Evolutionary conservation across 2,797 vertebrate genomes (phyloP), one percentile per base, ranked within the genome.

Genomic region (Leuciscus waleckii): DNA sequence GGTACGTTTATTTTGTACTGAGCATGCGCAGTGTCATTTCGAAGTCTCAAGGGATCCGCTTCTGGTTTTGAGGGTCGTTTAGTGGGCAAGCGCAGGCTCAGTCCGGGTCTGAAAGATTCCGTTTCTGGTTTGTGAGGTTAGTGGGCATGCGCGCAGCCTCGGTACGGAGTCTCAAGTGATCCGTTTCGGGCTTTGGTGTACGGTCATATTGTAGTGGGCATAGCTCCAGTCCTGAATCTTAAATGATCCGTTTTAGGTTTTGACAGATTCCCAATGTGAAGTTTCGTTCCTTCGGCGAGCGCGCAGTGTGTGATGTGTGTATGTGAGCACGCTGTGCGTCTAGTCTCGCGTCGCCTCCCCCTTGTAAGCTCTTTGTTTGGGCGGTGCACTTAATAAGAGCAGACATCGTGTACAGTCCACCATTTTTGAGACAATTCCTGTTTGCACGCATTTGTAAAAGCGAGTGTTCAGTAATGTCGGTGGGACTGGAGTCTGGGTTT

Each of bases 401-500:
- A 58, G 67, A 43, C 46, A 1, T 77, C 63, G 82, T 43, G 46
- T 65, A 1, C 41, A 56, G 23, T 43, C 65, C 49, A 58, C 35
- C 39, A 43, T 79, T 79, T 71, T 49, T 19, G 49, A 41, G 16
- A 7, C 19, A 16, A 17, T 78, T 78, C 4, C 23, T 39, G 8
- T 61, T 85, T 63, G 21, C 10, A 49, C 68, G 56, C 43, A 73
- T 79, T 79, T 65, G 7, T 70, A 58, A 69, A 54, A 13, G 43
- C 63, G n/a, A 77, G 46, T 11, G 39, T 29, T 17, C 29, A 73
- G 29, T 9, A 14, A 85, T 96, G 95, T 92, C 94, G 92, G 90
- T 95, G 91, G 95, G 92, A 82, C 91, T 94, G 67, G 97, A 98
- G 90, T 97, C 97, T 81, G 98, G 98, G 37, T 99, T 99, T 90